Conservation (phyloP, 2,113 vertebrate species). For the Scortum barcoo region DNA sequence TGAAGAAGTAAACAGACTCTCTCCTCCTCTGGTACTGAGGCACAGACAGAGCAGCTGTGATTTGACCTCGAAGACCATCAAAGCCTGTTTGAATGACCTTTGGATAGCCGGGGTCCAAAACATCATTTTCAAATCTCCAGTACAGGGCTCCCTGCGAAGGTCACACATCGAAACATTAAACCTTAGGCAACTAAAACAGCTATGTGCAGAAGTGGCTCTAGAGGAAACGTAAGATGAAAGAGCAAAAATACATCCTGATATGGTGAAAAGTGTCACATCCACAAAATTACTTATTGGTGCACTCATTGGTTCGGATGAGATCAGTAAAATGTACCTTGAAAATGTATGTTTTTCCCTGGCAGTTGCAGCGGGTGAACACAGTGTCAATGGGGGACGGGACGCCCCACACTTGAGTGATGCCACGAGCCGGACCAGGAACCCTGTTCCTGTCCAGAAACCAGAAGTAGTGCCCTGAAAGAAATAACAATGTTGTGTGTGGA, state of each 20-base stretch:
- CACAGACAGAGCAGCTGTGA: constrained; percentile 91
- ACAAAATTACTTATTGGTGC: not conserved
- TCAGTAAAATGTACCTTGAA: constrained; percentile 87
- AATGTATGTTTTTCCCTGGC: constrained; percentile 95
- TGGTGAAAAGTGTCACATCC: not conserved
- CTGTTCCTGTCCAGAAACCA: constrained; percentile 88
- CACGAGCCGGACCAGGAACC: constrained; percentile 82
- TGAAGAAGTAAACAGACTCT: constrained; percentile 96
- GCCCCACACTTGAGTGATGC: constrained; percentile 91
- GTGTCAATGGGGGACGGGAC: constrained; percentile 95
- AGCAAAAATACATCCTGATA: not conserved
- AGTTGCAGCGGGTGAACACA: constrained; percentile 95
- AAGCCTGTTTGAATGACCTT: constrained; percentile 88
- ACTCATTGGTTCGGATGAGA: not conserved
- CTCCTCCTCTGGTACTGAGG: constrained; percentile 85
- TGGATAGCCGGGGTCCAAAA: constrained; percentile 90
- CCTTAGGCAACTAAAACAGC: not conserved
- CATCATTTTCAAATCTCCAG: constrained; percentile 93
- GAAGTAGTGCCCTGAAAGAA: constrained; percentile 91
- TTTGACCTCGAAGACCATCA: constrained; percentile 88
- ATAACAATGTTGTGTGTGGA: not conserved
- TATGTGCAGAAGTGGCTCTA: not conserved
- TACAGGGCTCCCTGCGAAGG: constrained; percentile 87
- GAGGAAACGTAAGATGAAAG: not conserved
- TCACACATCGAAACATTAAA: not conserved